These are phyloP conservation scores for Motacilla alba DNA, from an alignment of 2,113 vertebrate species.

Conservation along the genomic window DNA sequence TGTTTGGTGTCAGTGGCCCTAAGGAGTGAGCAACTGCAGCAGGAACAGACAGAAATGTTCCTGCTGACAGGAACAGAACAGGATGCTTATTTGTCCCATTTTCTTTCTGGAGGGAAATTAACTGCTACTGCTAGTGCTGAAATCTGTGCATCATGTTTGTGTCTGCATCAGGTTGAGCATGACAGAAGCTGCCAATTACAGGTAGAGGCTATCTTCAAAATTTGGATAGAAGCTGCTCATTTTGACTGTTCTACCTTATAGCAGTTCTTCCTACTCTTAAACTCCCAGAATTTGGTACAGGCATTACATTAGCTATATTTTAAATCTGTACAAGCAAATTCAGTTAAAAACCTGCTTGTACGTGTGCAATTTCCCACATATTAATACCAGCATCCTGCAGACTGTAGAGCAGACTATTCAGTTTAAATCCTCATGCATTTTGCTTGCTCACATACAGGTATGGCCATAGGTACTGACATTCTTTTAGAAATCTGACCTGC, in stretches of 20 bases:
- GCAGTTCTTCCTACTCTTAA: neutral
- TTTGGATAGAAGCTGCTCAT: neutral
- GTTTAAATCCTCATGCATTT: neutral
- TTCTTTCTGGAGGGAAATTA: slow-evolving; percentile 13
- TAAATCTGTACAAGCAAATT: neutral
- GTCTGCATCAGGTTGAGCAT: neutral
- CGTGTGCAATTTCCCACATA: slow-evolving; percentile 11
- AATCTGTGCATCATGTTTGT: neutral
- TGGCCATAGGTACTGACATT: neutral
- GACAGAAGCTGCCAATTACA: neutral
- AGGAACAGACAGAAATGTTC: neutral
- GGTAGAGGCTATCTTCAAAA: neutral
- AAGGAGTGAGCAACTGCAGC: neutral
- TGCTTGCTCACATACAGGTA: neutral
- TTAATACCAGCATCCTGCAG: neutral
- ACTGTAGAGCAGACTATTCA: neutral
- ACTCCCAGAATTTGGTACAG: neutral
- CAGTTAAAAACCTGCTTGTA: neutral
- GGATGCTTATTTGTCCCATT: neutral
- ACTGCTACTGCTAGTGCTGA: neutral
- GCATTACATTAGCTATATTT: neutral
- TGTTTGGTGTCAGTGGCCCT: neutral
- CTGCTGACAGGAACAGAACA: slow-evolving; percentile 21
- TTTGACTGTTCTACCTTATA: neutral
- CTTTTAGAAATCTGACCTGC: slow-evolving; percentile 7